phyloP scores from a whole-genome alignment of 2,797 vertebrate species.

The Petrocephalus sullivani region DNA sequence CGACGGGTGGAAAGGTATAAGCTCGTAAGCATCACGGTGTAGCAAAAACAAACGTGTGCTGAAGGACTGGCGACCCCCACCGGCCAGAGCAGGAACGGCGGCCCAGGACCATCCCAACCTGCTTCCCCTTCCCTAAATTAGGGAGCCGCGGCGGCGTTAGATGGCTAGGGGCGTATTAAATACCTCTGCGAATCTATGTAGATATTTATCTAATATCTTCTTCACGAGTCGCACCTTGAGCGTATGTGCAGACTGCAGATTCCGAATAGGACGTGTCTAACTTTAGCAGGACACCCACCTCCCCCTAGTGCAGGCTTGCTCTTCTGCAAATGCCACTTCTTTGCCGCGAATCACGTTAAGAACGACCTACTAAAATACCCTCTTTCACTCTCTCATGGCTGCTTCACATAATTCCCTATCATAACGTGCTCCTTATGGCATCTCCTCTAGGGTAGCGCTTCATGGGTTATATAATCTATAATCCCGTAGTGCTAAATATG shows the following conservation, averaged over 20 bases:
- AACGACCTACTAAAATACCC: neutral
- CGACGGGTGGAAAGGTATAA: slow-evolving; percentile 24
- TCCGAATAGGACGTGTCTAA: neutral
- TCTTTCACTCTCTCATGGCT: neutral
- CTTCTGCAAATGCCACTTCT: neutral
- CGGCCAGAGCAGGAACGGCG: slow-evolving; percentile 46
- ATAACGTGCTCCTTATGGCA: neutral
- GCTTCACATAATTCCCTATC: neutral
- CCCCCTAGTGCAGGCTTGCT: neutral
- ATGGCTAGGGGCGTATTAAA: neutral
- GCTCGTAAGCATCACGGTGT: neutral
- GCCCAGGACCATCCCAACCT: slow-evolving; percentile 4
- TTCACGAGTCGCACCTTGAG: neutral
- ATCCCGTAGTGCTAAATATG: neutral
- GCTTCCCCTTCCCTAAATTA: neutral
- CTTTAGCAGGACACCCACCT: neutral
- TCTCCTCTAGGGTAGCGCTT: neutral
- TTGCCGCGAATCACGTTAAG: neutral
- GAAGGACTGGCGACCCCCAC: slow-evolving; percentile 60
- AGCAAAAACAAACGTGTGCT: neutral
- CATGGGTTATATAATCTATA: neutral
- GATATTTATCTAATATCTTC: neutral
- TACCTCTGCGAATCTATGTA: neutral
- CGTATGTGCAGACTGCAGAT: neutral
- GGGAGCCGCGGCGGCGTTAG: neutral